Conservation (phyloP, 1,140 invertebrate species). For the Myzus persicae region DNA sequence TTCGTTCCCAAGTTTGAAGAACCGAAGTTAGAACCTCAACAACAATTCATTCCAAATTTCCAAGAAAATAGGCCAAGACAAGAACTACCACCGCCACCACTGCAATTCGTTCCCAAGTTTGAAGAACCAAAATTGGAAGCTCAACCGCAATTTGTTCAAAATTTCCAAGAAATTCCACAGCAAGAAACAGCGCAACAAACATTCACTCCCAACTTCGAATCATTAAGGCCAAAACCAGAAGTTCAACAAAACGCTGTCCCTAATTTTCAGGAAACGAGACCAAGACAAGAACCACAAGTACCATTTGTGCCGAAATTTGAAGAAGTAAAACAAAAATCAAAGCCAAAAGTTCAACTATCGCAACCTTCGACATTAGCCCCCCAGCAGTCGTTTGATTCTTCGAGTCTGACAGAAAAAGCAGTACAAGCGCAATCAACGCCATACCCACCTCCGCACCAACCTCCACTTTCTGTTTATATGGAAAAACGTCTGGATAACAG, state of each 20-base stretch:
- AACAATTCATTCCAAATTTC: slow-evolving; percentile 24
- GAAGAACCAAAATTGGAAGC: slow-evolving; percentile 39
- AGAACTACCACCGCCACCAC: slow-evolving; percentile 27
- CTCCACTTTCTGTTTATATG: slow-evolving; percentile 81
- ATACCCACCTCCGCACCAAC: slow-evolving; percentile 74
- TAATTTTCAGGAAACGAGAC: slow-evolving; percentile 39
- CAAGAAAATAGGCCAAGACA: slow-evolving; percentile 30
- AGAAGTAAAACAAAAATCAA: slow-evolving; percentile 31
- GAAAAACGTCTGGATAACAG: slow-evolving; percentile 68
- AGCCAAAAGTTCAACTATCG: neutral
- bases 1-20: slow-evolving; percentile 18
- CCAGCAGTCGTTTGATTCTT: slow-evolving; percentile 59
- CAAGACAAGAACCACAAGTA: neutral
- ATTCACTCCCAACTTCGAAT: slow-evolving; percentile 61
- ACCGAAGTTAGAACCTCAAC: slow-evolving; percentile 39
- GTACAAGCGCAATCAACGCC: neutral
- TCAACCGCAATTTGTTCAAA: slow-evolving; percentile 37
- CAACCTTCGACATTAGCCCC: slow-evolving; percentile 59
- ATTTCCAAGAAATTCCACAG: slow-evolving; percentile 47
- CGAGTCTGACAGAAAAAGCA: slow-evolving; percentile 9
- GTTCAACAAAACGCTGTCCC: slow-evolving; percentile 16
- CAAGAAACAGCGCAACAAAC: slow-evolving; percentile 38
- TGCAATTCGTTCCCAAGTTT: slow-evolving; percentile 25
- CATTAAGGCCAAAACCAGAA: slow-evolving; percentile 25
- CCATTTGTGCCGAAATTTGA: neutral